Conservation (phyloP, 2,888 invertebrate genomes). For the Lydus trimaculatus region DNA sequence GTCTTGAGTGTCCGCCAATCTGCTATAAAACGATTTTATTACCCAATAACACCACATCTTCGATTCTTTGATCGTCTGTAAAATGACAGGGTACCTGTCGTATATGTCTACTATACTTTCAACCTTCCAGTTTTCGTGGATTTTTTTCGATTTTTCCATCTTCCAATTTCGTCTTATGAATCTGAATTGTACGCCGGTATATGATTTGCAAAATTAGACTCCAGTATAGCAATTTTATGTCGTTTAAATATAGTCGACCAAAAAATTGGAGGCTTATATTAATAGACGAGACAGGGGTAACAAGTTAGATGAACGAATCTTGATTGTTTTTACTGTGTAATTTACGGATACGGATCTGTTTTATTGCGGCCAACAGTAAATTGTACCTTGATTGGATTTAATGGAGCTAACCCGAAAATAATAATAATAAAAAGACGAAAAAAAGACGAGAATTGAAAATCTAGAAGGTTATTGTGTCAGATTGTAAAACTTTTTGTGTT, state of each 20-base stretch:
- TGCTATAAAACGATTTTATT: constrained; percentile 43
- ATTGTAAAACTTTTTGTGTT: not conserved
- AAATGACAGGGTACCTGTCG: constrained; percentile 35
- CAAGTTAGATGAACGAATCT: not conserved
- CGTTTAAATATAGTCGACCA: not conserved
- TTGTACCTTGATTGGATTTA: not conserved
- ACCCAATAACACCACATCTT: constrained; percentile 41
- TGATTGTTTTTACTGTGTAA: not conserved
- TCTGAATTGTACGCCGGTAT: not conserved
- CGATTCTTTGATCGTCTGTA: constrained; percentile 23
- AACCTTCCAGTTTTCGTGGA: not conserved
- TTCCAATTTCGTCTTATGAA: not conserved
- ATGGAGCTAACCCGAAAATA: not conserved
- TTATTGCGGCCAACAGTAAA: not conserved
- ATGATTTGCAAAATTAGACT: constrained; percentile 3
- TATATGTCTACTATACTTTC: too few species aligned
- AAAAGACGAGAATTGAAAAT: too few species aligned
- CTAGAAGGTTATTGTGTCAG: not conserved
- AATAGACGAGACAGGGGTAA: not conserved
- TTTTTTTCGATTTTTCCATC: not conserved
- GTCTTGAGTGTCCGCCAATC: constrained; percentile 21
- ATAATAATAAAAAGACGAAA: too few species aligned
- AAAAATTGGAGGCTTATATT: not conserved
- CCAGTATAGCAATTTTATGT: not conserved
- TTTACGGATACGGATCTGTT: not conserved